Base-by-base conservation (phyloP, 2,113 vertebrate species). In the Lontra canadensis region DNA sequence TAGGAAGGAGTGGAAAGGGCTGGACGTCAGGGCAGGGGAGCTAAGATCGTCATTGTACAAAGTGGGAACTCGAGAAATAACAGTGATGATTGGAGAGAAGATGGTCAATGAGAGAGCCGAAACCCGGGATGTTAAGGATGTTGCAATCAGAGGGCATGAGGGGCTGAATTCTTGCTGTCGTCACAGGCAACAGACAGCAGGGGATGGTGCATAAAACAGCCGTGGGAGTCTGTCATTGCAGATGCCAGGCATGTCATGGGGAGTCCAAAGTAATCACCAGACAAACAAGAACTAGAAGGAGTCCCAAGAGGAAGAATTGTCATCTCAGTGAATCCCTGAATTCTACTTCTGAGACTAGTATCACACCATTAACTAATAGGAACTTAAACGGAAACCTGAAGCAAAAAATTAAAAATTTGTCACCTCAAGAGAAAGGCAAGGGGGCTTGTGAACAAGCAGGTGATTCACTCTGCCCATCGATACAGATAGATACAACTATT, bases 211-310 rank as follows among this genome's bases (percentile, higher is more conserved):
- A 18, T 4, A 10, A 5, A 3, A 8, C 6, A 20, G 34, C 26
- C 0, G n/a, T 11, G 9, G 12, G 39, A 3, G 21, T 0, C 0
- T 14, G 3, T 14, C 34, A 0, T 36, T 36, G 9, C 31, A 29
- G 25, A 18, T 8, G 10, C 55, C 52, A 15, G 31, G 31, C 4
- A 0, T 9, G 18, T 4, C 9, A 1, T 6, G 0, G 3, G n/a
- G 61, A 31, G 4, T 5, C 14, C 52, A 44, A 55, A 17, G 34
- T 1, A 17, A 2, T 1, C 15, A 23, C 20, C 26, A 2, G 63
- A 15, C 36, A 20, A 42, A 20, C 15, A 3, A 17, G 63, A 42
- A 11, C 6, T 47, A 26, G 52, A 73, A 74, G 73, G 34, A 26
- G 23, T 11, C 39, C 23, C 15, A 7, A 25, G 69, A 47, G 36